Evolutionary conservation across 2,797 vertebrate species (phyloP).

Genomic region (Onychomys arenicola): DNA sequence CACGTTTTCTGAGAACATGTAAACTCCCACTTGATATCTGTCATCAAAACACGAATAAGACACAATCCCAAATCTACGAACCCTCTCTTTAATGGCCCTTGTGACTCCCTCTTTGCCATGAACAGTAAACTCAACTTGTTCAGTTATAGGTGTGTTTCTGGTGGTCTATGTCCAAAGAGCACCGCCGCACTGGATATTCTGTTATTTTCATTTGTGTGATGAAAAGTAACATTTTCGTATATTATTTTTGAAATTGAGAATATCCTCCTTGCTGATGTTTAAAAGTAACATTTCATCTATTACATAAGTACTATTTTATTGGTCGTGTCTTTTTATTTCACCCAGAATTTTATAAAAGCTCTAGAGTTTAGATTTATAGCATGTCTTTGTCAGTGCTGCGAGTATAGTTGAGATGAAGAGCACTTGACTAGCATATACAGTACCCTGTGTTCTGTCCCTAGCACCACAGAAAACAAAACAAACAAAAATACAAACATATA

Average conservation of each 20-base stretch:
- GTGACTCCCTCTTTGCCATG: not conserved
- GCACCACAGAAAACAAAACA: not conserved
- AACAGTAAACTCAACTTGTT: not conserved
- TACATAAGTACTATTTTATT: constrained; percentile 12
- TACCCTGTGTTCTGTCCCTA: not conserved
- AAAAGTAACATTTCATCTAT: not conserved
- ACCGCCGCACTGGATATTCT: not conserved
- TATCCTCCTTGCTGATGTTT: not conserved
- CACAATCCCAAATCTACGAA: not conserved
- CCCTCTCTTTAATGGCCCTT: too few relatives aligned
- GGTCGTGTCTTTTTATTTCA: not conserved
- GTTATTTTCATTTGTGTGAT: constrained; percentile 20
- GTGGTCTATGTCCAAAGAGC: not conserved
- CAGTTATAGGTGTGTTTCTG: not conserved
- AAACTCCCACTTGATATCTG: not conserved
- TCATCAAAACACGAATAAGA: not conserved
- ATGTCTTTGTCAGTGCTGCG: not conserved
- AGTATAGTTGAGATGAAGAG: not conserved
- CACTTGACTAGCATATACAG: not conserved
- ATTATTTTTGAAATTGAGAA: constrained; percentile 21
- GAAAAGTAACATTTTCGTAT: not conserved
- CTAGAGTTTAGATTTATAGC: constrained; percentile 38
- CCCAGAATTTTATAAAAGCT: constrained; percentile 18
- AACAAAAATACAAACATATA: not conserved
- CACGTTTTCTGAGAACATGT: not conserved